Conservation (phyloP, 2,113 vertebrate species). For the Turnix velox region DNA sequence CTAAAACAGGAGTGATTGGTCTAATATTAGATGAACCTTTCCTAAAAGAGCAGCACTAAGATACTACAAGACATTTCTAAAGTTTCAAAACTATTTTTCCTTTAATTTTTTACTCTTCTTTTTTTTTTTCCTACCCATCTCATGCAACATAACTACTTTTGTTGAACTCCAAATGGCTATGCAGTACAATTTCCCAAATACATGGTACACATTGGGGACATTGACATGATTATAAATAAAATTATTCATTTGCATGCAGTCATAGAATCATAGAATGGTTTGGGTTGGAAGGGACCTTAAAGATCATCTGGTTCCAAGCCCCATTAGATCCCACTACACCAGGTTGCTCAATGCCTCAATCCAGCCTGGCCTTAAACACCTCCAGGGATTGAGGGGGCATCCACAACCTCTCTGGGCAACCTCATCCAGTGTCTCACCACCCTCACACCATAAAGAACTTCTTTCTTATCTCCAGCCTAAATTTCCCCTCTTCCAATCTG, state of each 20-base stretch:
- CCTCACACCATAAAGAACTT: too few relatives aligned
- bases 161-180: not conserved
- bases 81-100: not conserved
- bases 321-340: too few relatives aligned
- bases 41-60: not conserved
- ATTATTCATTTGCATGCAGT: not conserved
- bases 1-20: not conserved
- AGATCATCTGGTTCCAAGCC: too few relatives aligned
- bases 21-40: not conserved
- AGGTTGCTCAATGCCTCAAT: too few relatives aligned
- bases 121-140: not conserved
- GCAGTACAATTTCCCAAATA: not conserved
- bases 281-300: too few relatives aligned
- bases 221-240: not conserved
- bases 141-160: not conserved
- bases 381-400: too few relatives aligned
- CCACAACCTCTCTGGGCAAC: too few relatives aligned
- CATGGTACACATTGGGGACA: not conserved
- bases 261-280: too few relatives aligned
- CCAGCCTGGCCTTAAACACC: too few relatives aligned
- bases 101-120: not conserved
- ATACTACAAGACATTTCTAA: not conserved
- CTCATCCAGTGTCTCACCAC: too few relatives aligned
- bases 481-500: too few relatives aligned
- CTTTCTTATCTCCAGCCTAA: too few relatives aligned